Evolutionary conservation across 2,888 invertebrate genomes (phyloP), one percentile per base, ranked within the genome.

Genomic region (Cryptus viduatorius): DNA sequence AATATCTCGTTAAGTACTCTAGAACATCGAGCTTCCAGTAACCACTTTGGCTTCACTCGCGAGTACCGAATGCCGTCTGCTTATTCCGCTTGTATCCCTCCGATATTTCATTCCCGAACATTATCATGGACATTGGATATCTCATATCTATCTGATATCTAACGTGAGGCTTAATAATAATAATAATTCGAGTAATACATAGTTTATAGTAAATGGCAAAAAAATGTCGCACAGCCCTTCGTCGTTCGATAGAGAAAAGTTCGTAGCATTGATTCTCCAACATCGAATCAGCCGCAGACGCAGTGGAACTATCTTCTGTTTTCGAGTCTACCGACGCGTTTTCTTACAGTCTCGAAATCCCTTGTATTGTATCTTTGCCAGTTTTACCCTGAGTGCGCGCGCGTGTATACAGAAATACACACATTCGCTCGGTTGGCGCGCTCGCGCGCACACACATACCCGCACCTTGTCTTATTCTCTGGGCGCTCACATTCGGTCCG

Each of bases 261-360:
- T 50, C 48, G 59, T 24, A 75, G 83, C 87, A 86, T 84, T 86
- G 86, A 88, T 89, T 90, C 89, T 89, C 86, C 85, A 88, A 81
- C 79, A 82, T 85, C 85, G 88, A 88, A 87, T 90, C 90, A 85
- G 86, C 87, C 81, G 85, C 89, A 89, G 91, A 91, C 90, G 61
- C 78, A 71, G 16, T 84, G 76, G 69, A 72, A 77, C 79, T 79
- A 86, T 88, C 88, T 89, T 69, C 88, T 89, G 90, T 89, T 91
- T 91, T 90, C 86, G 89, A 88, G 89, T 91, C 86, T 83, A 88
- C 82, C 85, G 86, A 69, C 88, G 84, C 78, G 80, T 82, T 82
- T 79, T 81, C 78, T 72, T 71, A 65, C 77, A 50, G 59, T 73
- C 83, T 72, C 69, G 82, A 7, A 84, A 79, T 79, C 84, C 67